Evolutionary conservation across 2,888 invertebrate genomes (phyloP), one percentile per base, ranked within the genome.

Genomic region (Conchocele bisecta): DNA sequence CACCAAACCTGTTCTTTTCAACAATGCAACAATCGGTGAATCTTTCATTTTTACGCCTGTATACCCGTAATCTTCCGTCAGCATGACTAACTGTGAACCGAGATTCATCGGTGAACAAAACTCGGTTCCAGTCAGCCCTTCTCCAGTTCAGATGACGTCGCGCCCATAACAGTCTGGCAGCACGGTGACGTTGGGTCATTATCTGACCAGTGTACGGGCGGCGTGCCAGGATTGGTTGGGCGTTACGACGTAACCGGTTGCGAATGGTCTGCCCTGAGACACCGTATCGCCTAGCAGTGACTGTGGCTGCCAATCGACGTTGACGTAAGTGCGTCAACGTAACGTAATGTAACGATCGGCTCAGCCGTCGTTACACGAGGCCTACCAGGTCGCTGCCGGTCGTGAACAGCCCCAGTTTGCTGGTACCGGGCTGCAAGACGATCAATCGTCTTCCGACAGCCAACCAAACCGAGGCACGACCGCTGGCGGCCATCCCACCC

Each of bases 271-370:
- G 42, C 42, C 42, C 42, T 42, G 42, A 42, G 42, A 42, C 42
- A 9, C 48, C 48, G 48, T 48, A 48, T 17, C 51, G 4, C 51
- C 28, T 51, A 51, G 51, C 29, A 31, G 42, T 42, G 42, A 42
- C 7, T 42, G 42, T 42, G 42, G 42, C 42, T 42, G 42, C 42
- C 42, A 42, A 42, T 44, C 22, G 37, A 39, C 56, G 39, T 28
- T 44, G 58, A 44, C 58, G 50, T 50, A 50, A 24, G 50, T 60
- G 60, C 50, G 35, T 60, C 50, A 60, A 60, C 50, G 60, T 39
- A 60, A 60, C 50, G 60, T 60, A 22, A 60, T 60, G 50, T 24
- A 37, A 26, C 48, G 50, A 35, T 60, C 54, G 24, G 31, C 3
- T 35, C 54, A 7, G 37, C 20, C 13, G 35, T 37, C 9, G 54